Base-by-base conservation (phyloP, 64 coral and sea anemone genomes). In the Acropora yongei region DNA sequence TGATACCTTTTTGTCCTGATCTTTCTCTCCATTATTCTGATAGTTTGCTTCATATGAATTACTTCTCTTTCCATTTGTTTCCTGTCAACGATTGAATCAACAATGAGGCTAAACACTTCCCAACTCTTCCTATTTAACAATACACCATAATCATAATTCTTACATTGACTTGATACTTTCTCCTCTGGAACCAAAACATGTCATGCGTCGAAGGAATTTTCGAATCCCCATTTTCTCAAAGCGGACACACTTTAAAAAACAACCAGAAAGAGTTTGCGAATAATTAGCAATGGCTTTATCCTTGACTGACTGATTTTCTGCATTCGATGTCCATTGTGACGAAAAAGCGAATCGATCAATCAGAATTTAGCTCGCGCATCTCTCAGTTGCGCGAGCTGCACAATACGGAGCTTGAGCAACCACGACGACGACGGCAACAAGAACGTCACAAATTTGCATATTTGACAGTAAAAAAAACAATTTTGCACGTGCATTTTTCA, bases 31-130 rank as follows among this genome's bases (percentile, higher is more conserved):
- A 81, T 57, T 81, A 3, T 41, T 39, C 39, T 81, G 20, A 81
- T 60, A 2, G 53, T 5, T 1, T 12, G 48, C 4, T 61, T 53
- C 79, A 63, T 41, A 3, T 3, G 19, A 13, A 5, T 58, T 19
- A 81, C 10, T 81, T 63, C 79, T 61, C 41, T 81, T 81, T 81
- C 55, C 79, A 63, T 58, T 81, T 81, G 47, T 2, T 40, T 81
- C 14, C 79, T 81, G 79, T 12, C 3, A 50, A 58, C 20, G 3
- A 81, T 30, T 7, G 57, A 57, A n/a, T 16, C 0, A n/a, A 42
- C 50, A 60, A 1, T 12, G 53, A 8, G 50, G n/a, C 47, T 17
- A 7, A 18, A 60, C 1, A 60, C 14, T 11, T 4, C 3, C 6
- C 39, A 58, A 81, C 10, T 39, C n/a, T n/a, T 13, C 4, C 44